phyloP scores from a whole-genome alignment of 2,113 vertebrate genomes.

The Rattus norvegicus region GRCr8 NC_086032.1:42156001-42156500 shows the following conservation, averaged over 20 bases:
- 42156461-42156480: neutral
- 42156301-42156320: neutral
- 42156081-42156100: neutral
- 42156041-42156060: neutral
- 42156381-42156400: neutral
- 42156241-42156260: neutral
- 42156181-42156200: neutral
- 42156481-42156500: neutral
- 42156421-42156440: neutral
- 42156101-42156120: neutral
- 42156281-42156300: neutral
- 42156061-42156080: neutral
- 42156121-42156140: rapidly evolving
- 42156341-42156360: neutral
- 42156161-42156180: neutral
- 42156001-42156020: neutral
- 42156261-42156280: neutral
- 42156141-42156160: neutral
- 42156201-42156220: neutral
- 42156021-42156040: neutral
- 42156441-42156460: neutral
- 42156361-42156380: neutral
- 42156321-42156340: neutral
- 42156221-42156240: neutral
- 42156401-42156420: neutral